Evolutionary conservation across 2,888 invertebrate genomes (phyloP).

Genomic region (Diarsia brunnea): DNA sequence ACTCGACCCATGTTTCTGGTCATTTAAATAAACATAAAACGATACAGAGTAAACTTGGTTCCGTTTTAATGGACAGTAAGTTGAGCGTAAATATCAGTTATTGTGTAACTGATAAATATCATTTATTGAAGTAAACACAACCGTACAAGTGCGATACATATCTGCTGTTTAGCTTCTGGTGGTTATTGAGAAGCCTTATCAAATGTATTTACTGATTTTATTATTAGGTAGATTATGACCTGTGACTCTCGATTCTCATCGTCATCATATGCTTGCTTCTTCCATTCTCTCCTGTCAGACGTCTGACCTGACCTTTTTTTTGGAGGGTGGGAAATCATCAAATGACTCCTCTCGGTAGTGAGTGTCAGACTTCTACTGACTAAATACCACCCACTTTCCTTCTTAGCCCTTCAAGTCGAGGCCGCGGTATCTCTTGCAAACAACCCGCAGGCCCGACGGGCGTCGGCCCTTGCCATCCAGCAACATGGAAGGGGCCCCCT

Average conservation of each 20-base stretch:
- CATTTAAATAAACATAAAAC: constrained; percentile 59
- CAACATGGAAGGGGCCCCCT: too few species aligned
- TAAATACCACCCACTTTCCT: too few species aligned
- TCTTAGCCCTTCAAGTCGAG: too few species aligned
- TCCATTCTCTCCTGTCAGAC: too few species aligned
- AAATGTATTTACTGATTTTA: not conserved
- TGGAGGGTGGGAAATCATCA: too few species aligned
- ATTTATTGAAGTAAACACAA: constrained; percentile 20
- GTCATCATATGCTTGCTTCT: too few species aligned
- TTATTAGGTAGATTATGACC: constrained; percentile 9
- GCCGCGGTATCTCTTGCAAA: too few species aligned
- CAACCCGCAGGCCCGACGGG: too few species aligned
- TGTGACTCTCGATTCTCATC: not conserved
- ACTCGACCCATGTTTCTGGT: constrained; percentile 37
- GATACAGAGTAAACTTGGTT: constrained; percentile 33
- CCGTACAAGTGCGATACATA: constrained; percentile 11
- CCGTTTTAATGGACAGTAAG: constrained; percentile 49
- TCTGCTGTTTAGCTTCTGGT: constrained; percentile 16
- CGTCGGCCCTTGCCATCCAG: too few species aligned
- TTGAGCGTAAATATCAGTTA: constrained; percentile 41
- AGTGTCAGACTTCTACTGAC: too few species aligned
- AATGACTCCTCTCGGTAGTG: too few species aligned
- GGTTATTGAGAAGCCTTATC: constrained; percentile 16
- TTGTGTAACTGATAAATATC: constrained; percentile 41
- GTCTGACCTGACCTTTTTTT: too few species aligned